These are phyloP conservation scores for Burhinus oedicnemus DNA, from an alignment of 2,113 vertebrate genomes.

Conservation along the genomic window DNA sequence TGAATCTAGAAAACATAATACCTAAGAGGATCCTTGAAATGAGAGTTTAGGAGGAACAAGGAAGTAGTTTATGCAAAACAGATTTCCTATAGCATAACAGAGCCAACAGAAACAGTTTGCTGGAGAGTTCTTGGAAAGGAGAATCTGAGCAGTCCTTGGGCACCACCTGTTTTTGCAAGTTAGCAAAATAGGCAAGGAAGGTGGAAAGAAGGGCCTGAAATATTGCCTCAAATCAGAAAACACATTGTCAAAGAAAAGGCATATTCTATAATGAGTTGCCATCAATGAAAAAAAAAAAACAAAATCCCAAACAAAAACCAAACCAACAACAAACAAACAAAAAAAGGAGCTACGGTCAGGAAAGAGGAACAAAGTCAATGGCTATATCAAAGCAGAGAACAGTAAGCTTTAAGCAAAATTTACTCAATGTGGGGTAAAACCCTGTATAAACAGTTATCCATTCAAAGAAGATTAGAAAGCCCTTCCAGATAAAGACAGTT, in stretches of 20 bases:
- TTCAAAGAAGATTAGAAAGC: not conserved
- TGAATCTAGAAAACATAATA: not conserved
- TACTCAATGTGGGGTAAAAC: not conserved
- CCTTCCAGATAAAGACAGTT: not conserved
- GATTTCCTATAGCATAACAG: not conserved
- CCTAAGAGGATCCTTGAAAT: not conserved
- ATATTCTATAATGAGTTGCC: not conserved
- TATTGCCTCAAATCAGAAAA: not conserved
- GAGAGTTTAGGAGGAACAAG: not conserved
- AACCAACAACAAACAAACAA: not conserved
- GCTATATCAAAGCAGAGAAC: not conserved
- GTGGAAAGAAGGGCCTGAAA: not conserved
- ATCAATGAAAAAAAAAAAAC: not conserved
- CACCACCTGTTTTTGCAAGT: not conserved
- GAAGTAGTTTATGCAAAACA: not conserved
- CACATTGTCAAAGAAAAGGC: not conserved
- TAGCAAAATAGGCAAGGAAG: not conserved
- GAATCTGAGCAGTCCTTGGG: not conserved
- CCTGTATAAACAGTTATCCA: not conserved
- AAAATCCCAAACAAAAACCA: not conserved
- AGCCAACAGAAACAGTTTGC: not conserved
- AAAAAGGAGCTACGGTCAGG: not conserved
- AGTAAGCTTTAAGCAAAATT: not conserved
- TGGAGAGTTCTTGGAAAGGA: not conserved
- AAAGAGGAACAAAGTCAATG: not conserved